Base-by-base conservation (phyloP, 2,888 invertebrate species). In the Caenorhabditis imperialis region DNA sequence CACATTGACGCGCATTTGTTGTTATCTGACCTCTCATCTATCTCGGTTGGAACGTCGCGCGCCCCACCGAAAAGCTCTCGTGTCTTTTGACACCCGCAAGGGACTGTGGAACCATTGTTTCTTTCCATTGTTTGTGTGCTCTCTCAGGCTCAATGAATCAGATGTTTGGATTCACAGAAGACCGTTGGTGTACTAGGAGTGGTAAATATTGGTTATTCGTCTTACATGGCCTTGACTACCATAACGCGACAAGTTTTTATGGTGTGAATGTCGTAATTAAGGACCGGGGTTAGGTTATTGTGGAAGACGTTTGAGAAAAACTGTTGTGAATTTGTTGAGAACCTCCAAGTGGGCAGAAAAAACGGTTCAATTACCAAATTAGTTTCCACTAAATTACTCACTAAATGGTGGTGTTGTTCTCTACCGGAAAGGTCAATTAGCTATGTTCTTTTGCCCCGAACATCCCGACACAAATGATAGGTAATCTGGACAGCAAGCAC, bases 11-110 rank as follows among this genome's bases (percentile, higher is more conserved):
- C 61, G 61, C 63, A 47, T 22, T 47, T 23, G 47, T 44, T 60
- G 54, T 72, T 72, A 72, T 72, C 72, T 72, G 72, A 60, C 72
- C 63, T 47, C 51, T 18, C 63, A 72, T 72, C 72, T 60, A 18
- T 25, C 63, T 60, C 27, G 35, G 45, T 48, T 54, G 60, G 60
- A 69, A 60, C 67, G 58, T 42, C 16, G 42, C 33, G 18, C 40
- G 7, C 22, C 14, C 3, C 37, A 20, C n/a, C 35, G 22, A n/a
- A 22, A 33, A 51, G 35, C 35, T 51, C 35, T 20, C 10, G 45
- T 20, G n/a, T n/a, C n/a, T n/a, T n/a, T n/a, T n/a, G n/a, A n/a
- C n/a, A n/a, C n/a, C n/a, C n/a, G n/a, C n/a, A n/a, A n/a, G n/a
- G n/a, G n/a, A n/a, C n/a, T n/a, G 25, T n/a, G 8, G 27, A 23